Base-by-base conservation (phyloP, 2,888 invertebrate species). In the Dasypogon diadema region DNA sequence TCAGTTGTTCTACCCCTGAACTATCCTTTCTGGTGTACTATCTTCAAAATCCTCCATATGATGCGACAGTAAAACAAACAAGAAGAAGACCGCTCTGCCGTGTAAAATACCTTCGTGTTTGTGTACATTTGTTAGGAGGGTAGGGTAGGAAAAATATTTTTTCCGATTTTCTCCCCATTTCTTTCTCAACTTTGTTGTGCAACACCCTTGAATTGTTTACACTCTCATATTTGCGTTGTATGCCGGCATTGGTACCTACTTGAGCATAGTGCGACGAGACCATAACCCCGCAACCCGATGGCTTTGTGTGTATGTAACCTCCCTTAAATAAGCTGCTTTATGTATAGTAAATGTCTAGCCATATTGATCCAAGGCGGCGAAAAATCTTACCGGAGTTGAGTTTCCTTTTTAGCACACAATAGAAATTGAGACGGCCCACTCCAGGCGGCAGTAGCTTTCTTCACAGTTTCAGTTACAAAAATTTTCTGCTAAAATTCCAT, bases 321-420 rank as follows among this genome's bases (percentile, higher is more conserved):
- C n/a, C 54, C 70, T 70, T 54, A 70, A 70, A 70, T 70, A 54
- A 70, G 54, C 51, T n/a, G n/a, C n/a, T 34, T 56, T 74, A 24
- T 73, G 24, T 60, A 74, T 74, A 74, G 60, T 26, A 48, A 48
- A 77, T 76, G 79, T 79, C 79, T 79, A 79, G 79, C 77, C 79
- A 76, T 78, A 79, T 79, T 77, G 79, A 79, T 79, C 75, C 75
- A 74, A 68, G 73, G 63, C 60, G 54, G 37, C 55, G 37, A 63
- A 75, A 55, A 65, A 65, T 68, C 70, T 70, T 55, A 55, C 42
- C 68, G 46, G 48, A 30, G 68, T 56, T 68, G 54, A 24, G 46
- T 65, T 46, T 68, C 51, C 56, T 37, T 75, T 56, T 55, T 34
- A 24, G 24, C 26, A 75, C 37, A 70, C 70, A 70, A 70, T 70